Base-by-base conservation (phyloP, 2,113 vertebrate genomes). In the Paratilapia polleni region DNA sequence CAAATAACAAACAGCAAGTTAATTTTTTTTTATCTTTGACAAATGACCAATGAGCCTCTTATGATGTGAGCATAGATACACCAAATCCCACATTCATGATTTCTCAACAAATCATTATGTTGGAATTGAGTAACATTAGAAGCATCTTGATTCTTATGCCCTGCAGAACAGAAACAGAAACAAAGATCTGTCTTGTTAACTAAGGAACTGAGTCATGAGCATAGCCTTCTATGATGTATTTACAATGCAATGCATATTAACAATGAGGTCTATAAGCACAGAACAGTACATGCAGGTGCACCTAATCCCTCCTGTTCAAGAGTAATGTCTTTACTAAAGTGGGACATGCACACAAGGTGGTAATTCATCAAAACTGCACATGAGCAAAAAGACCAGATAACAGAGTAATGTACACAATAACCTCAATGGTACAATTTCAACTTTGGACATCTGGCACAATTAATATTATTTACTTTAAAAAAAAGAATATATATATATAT, bases 261-360 rank as follows among this genome's bases (percentile, higher is more conserved):
- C n/a, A n/a, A n/a, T n/a, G n/a, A 74, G 56, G 54, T 66, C 49
- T 81, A 38, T 5, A 41, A 2, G 15, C 28, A 5, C 20, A 76
- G 31, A 81, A 12, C 4, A 85, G 58, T 63, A 82, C 47, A 76
- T 63, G 68, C 73, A 86, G 82, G 47, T 77, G 77, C 68, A 82
- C 57, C 54, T 24, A 57, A 54, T 82, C 49, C 59, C 78, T 83
- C 36, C 14, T 89, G 63, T 70, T 31, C 70, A 75, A 80, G 70
- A 41, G n/a, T 73, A 73, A 73, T 73, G 66, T 54, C 52, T 81
- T 84, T 57, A 11, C 28, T 28, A 80, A 89, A 83, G 63, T 84
- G 43, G 77, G 80, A n/a, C 73, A 85, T 22, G 38, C 28, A 68
- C 31, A 81, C 22, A 41, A 41, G 26, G 11, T 24, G 38, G 41